These are phyloP conservation scores for Suillia variegata DNA, from an alignment of 2,888 invertebrate species.

Conservation along the genomic window DNA sequence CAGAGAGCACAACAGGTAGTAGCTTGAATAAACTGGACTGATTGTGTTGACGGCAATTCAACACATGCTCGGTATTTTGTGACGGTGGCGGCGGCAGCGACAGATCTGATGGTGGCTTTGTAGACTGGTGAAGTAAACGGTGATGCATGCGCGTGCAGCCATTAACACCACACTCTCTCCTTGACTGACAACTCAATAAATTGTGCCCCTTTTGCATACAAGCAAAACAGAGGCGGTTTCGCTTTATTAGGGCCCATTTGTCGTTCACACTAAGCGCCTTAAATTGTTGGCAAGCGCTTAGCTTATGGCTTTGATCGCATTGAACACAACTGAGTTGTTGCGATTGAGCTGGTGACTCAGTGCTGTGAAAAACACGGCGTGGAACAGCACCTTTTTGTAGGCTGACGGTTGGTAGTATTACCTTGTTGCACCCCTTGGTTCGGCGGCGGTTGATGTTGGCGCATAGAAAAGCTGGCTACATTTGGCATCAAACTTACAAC, in stretches of 20 bases:
- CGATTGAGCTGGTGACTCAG: neutral
- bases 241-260: constrained; percentile 16
- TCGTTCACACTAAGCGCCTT: constrained; percentile 13
- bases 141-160: neutral
- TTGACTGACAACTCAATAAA: neutral
- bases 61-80: neutral
- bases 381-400: neutral
- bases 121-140: neutral
- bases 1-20: neutral
- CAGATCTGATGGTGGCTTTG: neutral
- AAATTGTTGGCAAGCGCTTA: constrained; percentile 5
- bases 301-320: neutral
- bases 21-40: neutral
- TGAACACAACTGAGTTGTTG: neutral
- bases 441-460: neutral
- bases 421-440: constrained; percentile 9
- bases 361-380: constrained; percentile 1
- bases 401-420: constrained; percentile 7
- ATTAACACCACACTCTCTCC: neutral
- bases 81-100: neutral
- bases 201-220: neutral
- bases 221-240: constrained; percentile 4
- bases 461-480: neutral
- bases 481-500: neutral
- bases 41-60: constrained; percentile 1